Base-by-base conservation (phyloP, 2,888 invertebrate genomes). In the Digitonthophagus gazella region DNA sequence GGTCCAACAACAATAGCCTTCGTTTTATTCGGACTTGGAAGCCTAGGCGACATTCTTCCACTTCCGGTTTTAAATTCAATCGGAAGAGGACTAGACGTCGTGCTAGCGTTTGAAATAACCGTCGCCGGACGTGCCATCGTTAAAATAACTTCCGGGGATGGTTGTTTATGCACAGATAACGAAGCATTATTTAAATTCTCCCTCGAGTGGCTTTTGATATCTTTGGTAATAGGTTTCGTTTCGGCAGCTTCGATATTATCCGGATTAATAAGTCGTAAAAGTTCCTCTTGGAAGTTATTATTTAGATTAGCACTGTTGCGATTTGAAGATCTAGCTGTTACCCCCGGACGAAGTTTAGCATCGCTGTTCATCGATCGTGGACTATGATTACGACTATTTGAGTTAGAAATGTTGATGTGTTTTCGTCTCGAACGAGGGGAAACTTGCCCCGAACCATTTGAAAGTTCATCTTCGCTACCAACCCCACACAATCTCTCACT, bases 271-370 rank as follows among this genome's bases (percentile, higher is more conserved):
- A 96, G 85, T 64, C 93, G 90, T 28, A 79, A 72, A 86, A 95
- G 91, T 79, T 96, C 96, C 80, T 96, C 95, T 84, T 95, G 91
- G 20, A 92, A 84, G 16, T 90, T 90, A 74, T 87, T 89, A 0
- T 85, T 84, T 57, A 88, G 79, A 78, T 88, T 88, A 8, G 88
- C 87, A 70, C 88, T 89, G 77, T 88, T 88, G 65, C 89, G 80
- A 74, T 88, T 87, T 2, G 85, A 84, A 14, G 82, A 80, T 55
- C 86, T 76, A 63, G 81, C 76, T 3, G 83, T 83, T 0, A 84
- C 83, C 2, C 84, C 85, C 0, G 86, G 84, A 61, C 87, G 78
- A n/a, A 87, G 76, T 75, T 86, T 85, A 0, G 88, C 86, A 72
- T 88, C 88, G 1, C 84, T 84, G n/a, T 86, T 85, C 66, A 85